These are phyloP conservation scores for Lepeophtheirus salmonis DNA, from an alignment of 1,140 invertebrate species.

Conservation along the genomic window DNA sequence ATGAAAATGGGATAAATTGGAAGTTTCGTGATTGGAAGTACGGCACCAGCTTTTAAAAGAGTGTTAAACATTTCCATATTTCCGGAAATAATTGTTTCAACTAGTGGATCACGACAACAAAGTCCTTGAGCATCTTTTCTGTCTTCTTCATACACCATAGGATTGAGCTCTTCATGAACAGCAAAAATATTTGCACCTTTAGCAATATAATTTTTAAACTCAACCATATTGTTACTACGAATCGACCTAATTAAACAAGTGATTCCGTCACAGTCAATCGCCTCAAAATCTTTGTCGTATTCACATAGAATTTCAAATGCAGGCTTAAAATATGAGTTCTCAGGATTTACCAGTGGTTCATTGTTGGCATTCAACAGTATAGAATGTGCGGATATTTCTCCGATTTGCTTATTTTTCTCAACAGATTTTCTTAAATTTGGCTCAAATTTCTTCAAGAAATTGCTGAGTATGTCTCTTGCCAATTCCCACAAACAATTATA, in stretches of 20 bases:
- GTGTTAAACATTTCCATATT: neutral
- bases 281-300: slow-evolving; percentile 13
- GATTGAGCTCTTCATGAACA: slow-evolving; percentile 22
- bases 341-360: slow-evolving; percentile 25
- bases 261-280: neutral
- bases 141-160: slow-evolving; percentile 20
- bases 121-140: neutral
- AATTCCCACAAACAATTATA: neutral
- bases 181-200: slow-evolving; percentile 23
- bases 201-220: slow-evolving; percentile 18
- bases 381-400: neutral
- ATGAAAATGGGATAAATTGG: neutral
- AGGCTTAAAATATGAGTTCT: slow-evolving; percentile 26
- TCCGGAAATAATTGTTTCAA: neutral
- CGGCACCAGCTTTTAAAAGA: neutral
- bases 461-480: neutral
- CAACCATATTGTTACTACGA: slow-evolving; percentile 4
- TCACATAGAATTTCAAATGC: slow-evolving; percentile 21
- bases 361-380: neutral
- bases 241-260: neutral
- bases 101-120: neutral
- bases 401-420: too few relatives aligned
- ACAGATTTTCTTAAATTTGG: neutral
- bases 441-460: neutral
- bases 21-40: neutral